These are phyloP conservation scores for Chaetodon auriga DNA, from an alignment of 2,113 vertebrate genomes.

Conservation along the genomic window DNA sequence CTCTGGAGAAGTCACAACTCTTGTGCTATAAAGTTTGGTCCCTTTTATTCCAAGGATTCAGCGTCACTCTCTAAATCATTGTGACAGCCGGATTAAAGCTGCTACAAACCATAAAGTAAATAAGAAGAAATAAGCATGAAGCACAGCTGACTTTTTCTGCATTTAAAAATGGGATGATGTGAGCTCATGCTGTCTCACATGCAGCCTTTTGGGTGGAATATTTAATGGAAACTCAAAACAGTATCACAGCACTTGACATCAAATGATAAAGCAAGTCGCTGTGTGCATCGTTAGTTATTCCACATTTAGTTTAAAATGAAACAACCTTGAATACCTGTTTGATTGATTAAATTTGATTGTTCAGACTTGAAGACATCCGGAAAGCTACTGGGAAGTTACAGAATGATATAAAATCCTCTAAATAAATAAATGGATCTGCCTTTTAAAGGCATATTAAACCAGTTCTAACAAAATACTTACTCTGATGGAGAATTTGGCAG, in stretches of 20 bases:
- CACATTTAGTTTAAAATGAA: no score
- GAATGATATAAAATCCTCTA: no score
- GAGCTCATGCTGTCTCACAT: neutral
- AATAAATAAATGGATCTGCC: no score
- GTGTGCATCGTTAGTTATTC: neutral
- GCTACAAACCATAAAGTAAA: neutral
- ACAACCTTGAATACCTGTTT: no score
- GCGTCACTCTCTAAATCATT: constrained; percentile 28
- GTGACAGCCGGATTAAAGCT: constrained; percentile 20
- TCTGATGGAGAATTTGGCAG: neutral
- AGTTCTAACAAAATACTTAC: neutral
- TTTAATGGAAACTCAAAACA: neutral
- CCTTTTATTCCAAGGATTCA: constrained; percentile 7
- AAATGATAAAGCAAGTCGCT: neutral
- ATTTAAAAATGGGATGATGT: neutral
- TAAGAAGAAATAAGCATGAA: neutral
- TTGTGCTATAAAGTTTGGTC: neutral
- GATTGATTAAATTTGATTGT: no score
- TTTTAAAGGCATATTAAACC: neutral
- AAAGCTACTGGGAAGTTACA: no score
- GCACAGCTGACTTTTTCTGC: neutral
- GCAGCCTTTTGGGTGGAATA: neutral
- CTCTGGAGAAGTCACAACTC: neutral
- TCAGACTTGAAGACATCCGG: no score
- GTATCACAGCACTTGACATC: neutral